Evolutionary conservation across 2,113 vertebrate genomes (phyloP), one percentile per base, ranked within the genome.

Genomic region (Otocyon megalotis): DNA sequence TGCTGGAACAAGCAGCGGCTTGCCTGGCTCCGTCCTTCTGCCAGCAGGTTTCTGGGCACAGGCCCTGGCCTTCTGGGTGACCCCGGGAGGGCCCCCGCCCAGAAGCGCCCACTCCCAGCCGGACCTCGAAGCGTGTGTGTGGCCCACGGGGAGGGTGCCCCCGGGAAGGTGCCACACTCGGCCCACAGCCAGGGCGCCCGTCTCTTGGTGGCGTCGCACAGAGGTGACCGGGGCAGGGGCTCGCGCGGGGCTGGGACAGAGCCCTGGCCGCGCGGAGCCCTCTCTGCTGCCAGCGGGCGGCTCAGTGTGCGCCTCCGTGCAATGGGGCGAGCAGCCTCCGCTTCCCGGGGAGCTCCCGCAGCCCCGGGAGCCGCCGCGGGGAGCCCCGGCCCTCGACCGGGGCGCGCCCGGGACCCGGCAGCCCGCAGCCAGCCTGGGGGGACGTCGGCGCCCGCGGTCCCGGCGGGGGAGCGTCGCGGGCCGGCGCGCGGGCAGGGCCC

Each of bases 11-110:
- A 94, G 92, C 16, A 92, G 43, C 17, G 37, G 65, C 97, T 93
- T 97, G 96, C 72, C 92, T 26, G 0, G 81, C 19, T 50, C 71
- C 17, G 53, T 32, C n/a, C 37, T 69, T 63, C 50, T 80, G 86
- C 74, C 76, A 89, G 79, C 96, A 95, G 86, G 95, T 93, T 96
- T 92, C 96, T 80, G 37, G 56, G 84, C 82, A 90, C 50, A 83
- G 82, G 16, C 65, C 30, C 56, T 90, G 77, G 48, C 85, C 69
- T 67, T 88, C 95, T n/a, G n/a, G 58, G 35, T 54, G 83, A 71
- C n/a, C 79, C 50, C 88, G 56, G 60, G 92, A 87, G 63, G 69
- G 62, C 69, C 17, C 56, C 65, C 69, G 30, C 19, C 17, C 80
- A 69, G 79, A 87, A 96, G 79, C 14, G 8, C 63, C 84, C 96